Evolutionary conservation across 2,113 vertebrate genomes (phyloP), one percentile per base, ranked within the genome.

Genomic region (Prochilodus magdalenae): DNA sequence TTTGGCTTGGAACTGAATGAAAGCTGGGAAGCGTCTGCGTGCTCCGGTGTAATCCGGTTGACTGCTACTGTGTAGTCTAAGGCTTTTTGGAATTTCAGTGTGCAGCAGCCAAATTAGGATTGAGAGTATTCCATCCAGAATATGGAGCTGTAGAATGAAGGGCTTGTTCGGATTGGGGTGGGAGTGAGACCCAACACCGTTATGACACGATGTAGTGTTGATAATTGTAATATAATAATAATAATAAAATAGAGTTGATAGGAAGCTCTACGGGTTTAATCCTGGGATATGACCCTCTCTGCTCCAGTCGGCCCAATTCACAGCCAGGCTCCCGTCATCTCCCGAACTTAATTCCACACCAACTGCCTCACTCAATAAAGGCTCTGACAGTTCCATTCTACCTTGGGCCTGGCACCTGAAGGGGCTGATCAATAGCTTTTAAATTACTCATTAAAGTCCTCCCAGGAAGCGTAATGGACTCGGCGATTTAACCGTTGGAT

Each of bases 381-480:
- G 22, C 30, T 76, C 70, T 76, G 71, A 75, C 65, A 36, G 29
- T 14, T 78, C 66, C 57, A 75, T 86, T 83, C 71, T 66, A 72
- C 36, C 73, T 57, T 78, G 40, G 59, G 78, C 44, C 49, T 63
- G 75, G 51, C 67, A 65, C 77, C 75, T 78, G 49, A 57, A 33
- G 5, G 44, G 13, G n/a, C 60, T 84, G 80, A 88, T 83, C 63
- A 78, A 77, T 79, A 72, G 77, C 73, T 85, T 86, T 85, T 83
- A 83, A 89, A 85, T 83, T 80, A 20, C 51, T 84, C 60, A 77
- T 87, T 81, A 82, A 74, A 83, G 75, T 62, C 60, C 44, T 33
- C 24, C 87, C 73, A 80, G 85, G 44, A 87, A 83, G 81, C 55
- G n/a, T 67, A 86, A 88, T 69, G 57, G 73, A 83, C 73, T 74